Evolutionary conservation across 2,888 invertebrate species (phyloP).

Genomic region (Phyto melanocephala): DNA sequence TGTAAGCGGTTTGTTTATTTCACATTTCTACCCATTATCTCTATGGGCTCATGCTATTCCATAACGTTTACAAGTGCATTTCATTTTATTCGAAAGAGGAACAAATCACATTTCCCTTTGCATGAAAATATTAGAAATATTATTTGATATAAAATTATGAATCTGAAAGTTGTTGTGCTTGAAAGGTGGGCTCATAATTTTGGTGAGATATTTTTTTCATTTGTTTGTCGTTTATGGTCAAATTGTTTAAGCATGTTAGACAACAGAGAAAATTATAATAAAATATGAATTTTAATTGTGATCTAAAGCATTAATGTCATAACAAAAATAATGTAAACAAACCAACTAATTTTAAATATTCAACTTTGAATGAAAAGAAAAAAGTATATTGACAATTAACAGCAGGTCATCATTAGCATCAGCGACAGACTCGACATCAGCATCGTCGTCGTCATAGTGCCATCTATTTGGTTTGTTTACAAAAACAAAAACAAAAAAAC

Average conservation of each 20-base stretch:
- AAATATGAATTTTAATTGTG: conserved; percentile 52
- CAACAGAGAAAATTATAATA: conserved; percentile 49
- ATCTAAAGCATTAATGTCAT: conserved; percentile 33
- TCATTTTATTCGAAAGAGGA: not conserved
- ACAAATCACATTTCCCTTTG: conserved; percentile 2
- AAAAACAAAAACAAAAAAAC: not conserved
- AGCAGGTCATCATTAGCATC: conserved; percentile 43
- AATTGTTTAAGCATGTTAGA: conserved; percentile 13
- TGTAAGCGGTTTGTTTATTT: conserved; percentile 44
- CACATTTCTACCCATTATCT: not conserved
- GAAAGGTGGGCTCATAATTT: conserved; percentile 20
- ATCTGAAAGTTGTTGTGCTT: not conserved
- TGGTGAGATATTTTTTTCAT: not conserved
- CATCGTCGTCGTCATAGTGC: not conserved
- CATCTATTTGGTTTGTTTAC: not conserved
- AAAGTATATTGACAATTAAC: conserved; percentile 61
- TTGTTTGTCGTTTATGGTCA: not conserved
- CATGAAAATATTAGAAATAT: too few relatives aligned
- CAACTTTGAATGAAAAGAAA: not conserved
- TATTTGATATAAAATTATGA: too few relatives aligned
- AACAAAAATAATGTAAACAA: not conserved
- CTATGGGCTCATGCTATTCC: not conserved
- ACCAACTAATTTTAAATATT: not conserved
- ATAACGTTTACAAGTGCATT: not conserved
- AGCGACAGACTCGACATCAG: not conserved